Conservation (phyloP, 2,888 invertebrate genomes). For the Cylindroiulus punctatus region DNA sequence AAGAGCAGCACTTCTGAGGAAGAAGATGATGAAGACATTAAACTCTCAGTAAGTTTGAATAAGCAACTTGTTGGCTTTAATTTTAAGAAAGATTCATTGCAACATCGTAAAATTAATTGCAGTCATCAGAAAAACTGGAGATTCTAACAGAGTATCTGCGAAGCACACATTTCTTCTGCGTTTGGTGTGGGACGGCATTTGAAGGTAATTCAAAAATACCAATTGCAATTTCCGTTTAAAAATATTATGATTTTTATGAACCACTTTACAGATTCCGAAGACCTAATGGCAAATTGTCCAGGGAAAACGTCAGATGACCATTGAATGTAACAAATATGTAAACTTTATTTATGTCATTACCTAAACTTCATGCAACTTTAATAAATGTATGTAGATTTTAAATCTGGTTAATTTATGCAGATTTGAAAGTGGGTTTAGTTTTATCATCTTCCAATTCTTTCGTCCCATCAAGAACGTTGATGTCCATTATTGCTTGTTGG, state of each 20-base stretch:
- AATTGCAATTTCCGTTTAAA: slow-evolving; percentile 41
- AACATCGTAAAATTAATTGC: slow-evolving; percentile 58
- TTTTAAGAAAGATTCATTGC: not conserved
- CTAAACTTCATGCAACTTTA: too few relatives aligned
- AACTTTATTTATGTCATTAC: not conserved
- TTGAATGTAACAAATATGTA: slow-evolving; percentile 40
- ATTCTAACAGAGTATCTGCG: slow-evolving; percentile 75
- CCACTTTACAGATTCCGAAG: slow-evolving; percentile 48
- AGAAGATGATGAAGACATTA: slow-evolving; percentile 57
- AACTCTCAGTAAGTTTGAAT: not conserved
- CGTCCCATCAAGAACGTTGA: slow-evolving; percentile 75
- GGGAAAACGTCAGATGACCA: slow-evolving; percentile 55
- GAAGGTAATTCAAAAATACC: slow-evolving; percentile 67
- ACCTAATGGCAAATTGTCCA: slow-evolving; percentile 55
- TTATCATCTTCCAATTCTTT: slow-evolving; percentile 63
- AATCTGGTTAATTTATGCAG: not conserved
- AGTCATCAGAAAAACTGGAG: slow-evolving; percentile 72
- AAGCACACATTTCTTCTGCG: slow-evolving; percentile 77
- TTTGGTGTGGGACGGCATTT: slow-evolving; percentile 81
- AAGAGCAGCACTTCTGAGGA: slow-evolving; percentile 59
- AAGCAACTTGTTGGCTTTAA: not conserved
- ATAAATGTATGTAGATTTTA: too few relatives aligned
- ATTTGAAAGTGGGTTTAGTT: slow-evolving; percentile 46
- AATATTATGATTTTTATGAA: not conserved
- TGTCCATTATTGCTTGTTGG: slow-evolving; percentile 73